Evolutionary conservation across 2,888 invertebrate species (phyloP).

Genomic region (Aplocera efformata): DNA sequence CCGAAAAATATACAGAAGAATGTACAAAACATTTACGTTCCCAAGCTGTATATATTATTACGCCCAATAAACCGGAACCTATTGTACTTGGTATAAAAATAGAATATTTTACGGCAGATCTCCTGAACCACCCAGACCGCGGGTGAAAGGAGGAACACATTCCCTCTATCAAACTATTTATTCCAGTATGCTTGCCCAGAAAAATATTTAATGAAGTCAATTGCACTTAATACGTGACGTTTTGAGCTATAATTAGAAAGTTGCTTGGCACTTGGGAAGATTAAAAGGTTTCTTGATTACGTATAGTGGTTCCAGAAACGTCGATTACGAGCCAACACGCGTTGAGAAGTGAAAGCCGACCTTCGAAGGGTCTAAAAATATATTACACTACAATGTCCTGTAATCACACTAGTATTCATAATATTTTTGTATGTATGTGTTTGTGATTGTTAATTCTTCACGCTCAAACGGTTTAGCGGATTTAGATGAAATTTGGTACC

Average conservation of each 20-base stretch:
- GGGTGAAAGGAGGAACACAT: slow-evolving; percentile 31
- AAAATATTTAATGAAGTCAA: slow-evolving; percentile 47
- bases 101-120: slow-evolving; percentile 42
- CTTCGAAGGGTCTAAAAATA: too few species aligned
- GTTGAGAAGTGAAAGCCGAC: slow-evolving; percentile 14
- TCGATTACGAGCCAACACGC: slow-evolving; percentile 6
- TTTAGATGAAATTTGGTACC: too few species aligned
- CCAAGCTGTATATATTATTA: slow-evolving; percentile 13
- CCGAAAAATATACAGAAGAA: slow-evolving; percentile 17
- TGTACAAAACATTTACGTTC: slow-evolving; percentile 8
- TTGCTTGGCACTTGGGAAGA: slow-evolving; percentile 15
- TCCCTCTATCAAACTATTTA: slow-evolving; percentile 48
- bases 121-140: slow-evolving; percentile 34
- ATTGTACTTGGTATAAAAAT: slow-evolving; percentile 50
- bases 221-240: slow-evolving; percentile 13
- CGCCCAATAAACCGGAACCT: slow-evolving; percentile 36
- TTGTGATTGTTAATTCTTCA: too few species aligned
- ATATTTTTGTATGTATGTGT: too few species aligned
- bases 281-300: slow-evolving; percentile 23
- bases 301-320: slow-evolving; percentile 15
- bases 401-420: too few species aligned
- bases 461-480: too few species aligned
- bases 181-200: slow-evolving; percentile 40
- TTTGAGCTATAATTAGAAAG: slow-evolving; percentile 13
- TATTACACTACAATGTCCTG: too few species aligned